Percentiles rank a stretch among this genome's conserved stretches.
phyloP scores from a whole-genome alignment of 2,113 vertebrate species.

The Grammomys surdaster region DNA sequence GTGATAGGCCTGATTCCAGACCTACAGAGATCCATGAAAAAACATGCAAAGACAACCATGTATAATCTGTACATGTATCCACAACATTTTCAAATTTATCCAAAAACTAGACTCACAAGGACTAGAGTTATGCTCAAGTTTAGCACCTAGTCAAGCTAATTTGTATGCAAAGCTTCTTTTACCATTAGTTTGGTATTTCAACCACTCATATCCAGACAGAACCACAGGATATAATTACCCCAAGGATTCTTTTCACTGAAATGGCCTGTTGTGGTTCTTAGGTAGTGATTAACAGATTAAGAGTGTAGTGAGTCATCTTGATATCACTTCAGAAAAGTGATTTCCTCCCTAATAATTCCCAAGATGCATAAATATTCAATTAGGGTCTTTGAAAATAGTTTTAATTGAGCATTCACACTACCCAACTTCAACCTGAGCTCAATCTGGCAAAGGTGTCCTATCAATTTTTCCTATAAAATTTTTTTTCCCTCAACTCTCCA shows the following conservation, averaged over 20 bases:
- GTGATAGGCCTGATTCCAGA: background rate
- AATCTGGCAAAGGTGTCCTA: slow-evolving; percentile 63
- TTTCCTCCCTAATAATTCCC: slow-evolving; percentile 79
- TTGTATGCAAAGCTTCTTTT: background rate
- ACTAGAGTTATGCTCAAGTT: slow-evolving; percentile 4
- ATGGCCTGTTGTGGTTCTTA: slow-evolving; percentile 66
- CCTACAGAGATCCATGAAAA: background rate
- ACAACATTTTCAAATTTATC: background rate
- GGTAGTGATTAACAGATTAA: slow-evolving; percentile 76
- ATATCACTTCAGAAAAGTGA: slow-evolving; percentile 80
- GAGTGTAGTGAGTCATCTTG: slow-evolving; percentile 44
- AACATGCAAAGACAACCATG: background rate
- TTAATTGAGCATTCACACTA: slow-evolving; percentile 73
- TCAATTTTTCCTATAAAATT: slow-evolving; percentile 27
- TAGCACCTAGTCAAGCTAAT: background rate
- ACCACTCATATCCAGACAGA: slow-evolving; percentile 41
- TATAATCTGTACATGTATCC: background rate
- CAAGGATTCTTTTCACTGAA: slow-evolving; percentile 57
- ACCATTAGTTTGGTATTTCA: background rate
- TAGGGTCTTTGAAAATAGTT: slow-evolving; percentile 75
- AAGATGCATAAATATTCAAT: slow-evolving; percentile 81
- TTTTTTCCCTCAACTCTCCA: background rate
- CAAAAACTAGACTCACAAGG: background rate
- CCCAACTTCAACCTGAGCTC: slow-evolving; percentile 62
- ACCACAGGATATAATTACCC: slow-evolving; percentile 63